phyloP scores from a whole-genome alignment of 2,888 invertebrate genomes.

The Coenonympha glycerion region DNA sequence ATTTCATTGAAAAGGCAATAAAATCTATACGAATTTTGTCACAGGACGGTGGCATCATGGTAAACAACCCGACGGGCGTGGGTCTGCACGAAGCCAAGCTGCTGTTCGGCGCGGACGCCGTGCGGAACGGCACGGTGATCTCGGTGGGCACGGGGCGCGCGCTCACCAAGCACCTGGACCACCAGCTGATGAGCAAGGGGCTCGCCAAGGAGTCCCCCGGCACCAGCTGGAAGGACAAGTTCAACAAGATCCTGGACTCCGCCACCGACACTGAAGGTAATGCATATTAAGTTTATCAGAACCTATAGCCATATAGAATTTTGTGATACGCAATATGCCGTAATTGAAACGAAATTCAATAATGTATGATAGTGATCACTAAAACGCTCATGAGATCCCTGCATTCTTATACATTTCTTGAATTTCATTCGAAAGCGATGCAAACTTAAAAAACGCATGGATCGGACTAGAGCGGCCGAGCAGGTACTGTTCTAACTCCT shows the following conservation, averaged over 20 bases:
- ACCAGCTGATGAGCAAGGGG: constrained; percentile 36
- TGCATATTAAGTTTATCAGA: too few species aligned
- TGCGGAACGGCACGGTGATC: constrained; percentile 82
- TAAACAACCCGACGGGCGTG: constrained; percentile 92
- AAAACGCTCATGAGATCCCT: too few species aligned
- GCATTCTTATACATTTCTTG: too few species aligned
- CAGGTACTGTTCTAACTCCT: too few species aligned
- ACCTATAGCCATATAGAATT: too few species aligned
- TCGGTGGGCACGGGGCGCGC: constrained; percentile 88
- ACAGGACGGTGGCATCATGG: constrained; percentile 87
- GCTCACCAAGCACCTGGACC: constrained; percentile 50
- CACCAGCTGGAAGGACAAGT: constrained; percentile 84
- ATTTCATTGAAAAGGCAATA: too few species aligned
- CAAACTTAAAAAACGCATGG: too few species aligned
- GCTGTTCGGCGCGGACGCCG: constrained; percentile 84
- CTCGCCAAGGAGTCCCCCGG: constrained; percentile 39
- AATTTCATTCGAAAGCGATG: too few species aligned
- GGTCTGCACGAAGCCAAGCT: constrained; percentile 91
- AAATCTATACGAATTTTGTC: neutral
- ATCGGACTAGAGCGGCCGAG: too few species aligned
- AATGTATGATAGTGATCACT: too few species aligned
- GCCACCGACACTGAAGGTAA: constrained; percentile 91
- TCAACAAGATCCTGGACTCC: constrained; percentile 86
- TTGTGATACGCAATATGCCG: too few species aligned
- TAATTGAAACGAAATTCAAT: too few species aligned